Evolutionary conservation across 1,140 invertebrate species (phyloP), one percentile per base, ranked within the genome.

Genomic region (Panulirus ornatus): DNA sequence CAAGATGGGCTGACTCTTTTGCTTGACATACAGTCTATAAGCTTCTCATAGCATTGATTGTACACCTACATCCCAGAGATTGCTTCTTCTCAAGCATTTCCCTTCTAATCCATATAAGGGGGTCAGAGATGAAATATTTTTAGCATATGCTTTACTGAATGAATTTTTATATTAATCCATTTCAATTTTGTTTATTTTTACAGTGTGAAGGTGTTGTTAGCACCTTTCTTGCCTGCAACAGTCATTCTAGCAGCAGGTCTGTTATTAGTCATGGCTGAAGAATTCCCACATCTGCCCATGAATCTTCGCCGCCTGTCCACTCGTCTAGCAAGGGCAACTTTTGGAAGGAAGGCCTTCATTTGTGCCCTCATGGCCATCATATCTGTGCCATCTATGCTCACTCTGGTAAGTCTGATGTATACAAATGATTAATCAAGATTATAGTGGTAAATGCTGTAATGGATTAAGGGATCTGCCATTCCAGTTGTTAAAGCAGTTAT

Each of bases 221-320:
- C 95, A 34, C 88, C 92, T 0, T 86, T 97, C 19, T 90, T 95
- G 0, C 93, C 95, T 11, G 96, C 96, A 84, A 97, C 97, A 0
- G 83, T 96, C 0, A 93, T 97, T 3, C 94, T 97, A 51, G 95
- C 95, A 22, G 93, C 95, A 0, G 96, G 96, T 5, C 96, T 97
- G 58, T 93, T 97, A 11, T 93, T 97, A 19, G 97, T 97, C 14
- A 97, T 98, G 97, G 96, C 97, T 1, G 97, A 97, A 93, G 97
- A 98, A 93, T 97, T 97, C 93, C 92, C 93, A 2, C 94, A 95
- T 71, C 95, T 95, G 40, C 95, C 96, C 0, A 94, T 94, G 27
- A 95, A 94, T 66, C 93, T 98, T 0, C 95, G 96, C 76, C 94
- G 95, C n/a, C 95, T 96, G 27, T 97, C 97, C 0, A 96, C 95